Evolutionary conservation across 2,888 invertebrate genomes (phyloP).

Genomic region (Cryptocephalus moraei): DNA sequence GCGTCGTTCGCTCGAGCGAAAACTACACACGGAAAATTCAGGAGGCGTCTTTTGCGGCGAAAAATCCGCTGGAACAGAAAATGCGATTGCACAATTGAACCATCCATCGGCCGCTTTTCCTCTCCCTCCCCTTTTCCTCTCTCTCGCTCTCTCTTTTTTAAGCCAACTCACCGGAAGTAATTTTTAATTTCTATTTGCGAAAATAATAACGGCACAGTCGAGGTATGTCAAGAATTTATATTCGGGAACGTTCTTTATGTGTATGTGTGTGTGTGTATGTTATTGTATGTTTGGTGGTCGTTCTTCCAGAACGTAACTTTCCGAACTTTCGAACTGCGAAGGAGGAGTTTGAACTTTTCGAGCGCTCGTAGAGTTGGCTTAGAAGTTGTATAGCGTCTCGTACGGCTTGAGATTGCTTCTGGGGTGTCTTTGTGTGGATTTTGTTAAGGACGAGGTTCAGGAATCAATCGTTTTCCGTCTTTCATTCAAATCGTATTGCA

Average conservation of each 20-base stretch:
- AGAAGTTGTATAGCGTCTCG: too few relatives aligned
- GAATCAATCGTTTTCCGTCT: too few relatives aligned
- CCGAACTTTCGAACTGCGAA: constrained; percentile 15
- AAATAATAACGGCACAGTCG: constrained; percentile 30
- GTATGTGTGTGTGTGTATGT: constrained; percentile 21
- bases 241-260: constrained; percentile 14
- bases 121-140: constrained; percentile 5
- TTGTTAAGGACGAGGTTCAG: too few relatives aligned
- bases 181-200: constrained; percentile 37
- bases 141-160: constrained; percentile 8
- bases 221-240: constrained; percentile 35
- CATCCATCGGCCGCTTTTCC: constrained; percentile 5
- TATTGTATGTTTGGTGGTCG: constrained; percentile 35
- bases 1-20: too few relatives aligned
- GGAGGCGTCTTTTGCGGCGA: constrained; percentile 4
- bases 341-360: constrained; percentile 15
- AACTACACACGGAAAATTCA: too few relatives aligned
- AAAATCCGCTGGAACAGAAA: constrained; percentile 17
- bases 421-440: too few relatives aligned
- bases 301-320: constrained; percentile 35
- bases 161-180: constrained; percentile 31
- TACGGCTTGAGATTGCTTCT: too few relatives aligned
- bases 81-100: constrained; percentile 21
- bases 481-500: too few relatives aligned
- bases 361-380: constrained; percentile 7